Conservation (phyloP, 2,797 vertebrate genomes). For the Lates japonicus region DNA sequence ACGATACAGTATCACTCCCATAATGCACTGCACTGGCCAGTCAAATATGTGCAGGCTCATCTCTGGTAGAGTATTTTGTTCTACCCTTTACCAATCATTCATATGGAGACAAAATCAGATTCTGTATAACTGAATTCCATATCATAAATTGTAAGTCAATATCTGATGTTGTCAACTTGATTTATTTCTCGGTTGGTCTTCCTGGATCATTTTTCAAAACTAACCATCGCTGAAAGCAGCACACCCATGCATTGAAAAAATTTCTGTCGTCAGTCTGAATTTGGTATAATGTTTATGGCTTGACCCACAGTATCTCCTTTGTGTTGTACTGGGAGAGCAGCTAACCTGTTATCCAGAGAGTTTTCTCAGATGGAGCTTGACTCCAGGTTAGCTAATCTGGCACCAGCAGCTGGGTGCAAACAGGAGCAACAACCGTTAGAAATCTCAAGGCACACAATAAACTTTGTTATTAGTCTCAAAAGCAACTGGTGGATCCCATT, state of each 20-base stretch:
- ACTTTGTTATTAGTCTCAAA: conserved; percentile 72
- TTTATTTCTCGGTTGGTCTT: not conserved
- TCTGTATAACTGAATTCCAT: not conserved
- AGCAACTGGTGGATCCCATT: conserved; percentile 72
- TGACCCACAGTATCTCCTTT: conserved; percentile 32
- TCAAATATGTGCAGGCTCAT: not conserved
- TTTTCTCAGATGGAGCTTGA: conserved; percentile 52
- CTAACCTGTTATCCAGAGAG: conserved; percentile 50
- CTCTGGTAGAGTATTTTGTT: not conserved
- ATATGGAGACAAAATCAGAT: not conserved
- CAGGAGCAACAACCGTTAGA: conserved; percentile 76
- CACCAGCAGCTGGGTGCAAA: conserved; percentile 75
- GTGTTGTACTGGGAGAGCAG: conserved; percentile 15
- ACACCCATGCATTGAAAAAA: too few species aligned
- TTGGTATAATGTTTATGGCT: not conserved
- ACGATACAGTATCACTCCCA: too few species aligned
- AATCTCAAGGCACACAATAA: conserved; percentile 62
- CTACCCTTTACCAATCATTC: not conserved
- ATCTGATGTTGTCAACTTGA: not conserved
- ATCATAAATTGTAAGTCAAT: not conserved
- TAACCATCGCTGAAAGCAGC: not conserved
- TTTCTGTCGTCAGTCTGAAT: not conserved
- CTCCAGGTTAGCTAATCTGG: conserved; percentile 65
- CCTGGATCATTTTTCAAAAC: not conserved
- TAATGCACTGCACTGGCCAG: too few species aligned